Base-by-base conservation (phyloP, 2,113 vertebrate genomes). In the Pampusana beccarii region DNA sequence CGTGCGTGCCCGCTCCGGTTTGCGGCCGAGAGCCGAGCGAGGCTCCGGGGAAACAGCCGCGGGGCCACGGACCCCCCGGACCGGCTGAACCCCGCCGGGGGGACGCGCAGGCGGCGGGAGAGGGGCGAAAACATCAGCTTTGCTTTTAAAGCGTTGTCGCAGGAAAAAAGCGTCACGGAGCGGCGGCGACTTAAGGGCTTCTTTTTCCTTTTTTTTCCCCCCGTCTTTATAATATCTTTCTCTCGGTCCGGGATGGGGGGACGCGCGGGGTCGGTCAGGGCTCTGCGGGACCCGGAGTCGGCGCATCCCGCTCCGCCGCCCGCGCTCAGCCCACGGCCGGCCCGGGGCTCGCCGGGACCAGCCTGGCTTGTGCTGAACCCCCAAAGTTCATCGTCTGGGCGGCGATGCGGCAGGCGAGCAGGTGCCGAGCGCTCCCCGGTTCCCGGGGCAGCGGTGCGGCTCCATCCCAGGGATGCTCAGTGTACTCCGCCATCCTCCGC, bases 101-200 rank as follows among this genome's bases (percentile, higher is more conserved):
- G 40, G 29, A 28, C 24, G 54, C 26, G 16, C 17, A 5, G 70
- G n/a, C n/a, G 20, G 50, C 13, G 50, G 57, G 70, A 38, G 53
- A 56, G 42, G 33, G 40, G 26, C 6, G 24, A 57, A 48, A 72
- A 74, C 70, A 50, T 42, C 89, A 28, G 62, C 56, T 50, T 38
- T 13, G 74, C n/a, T 38, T 58, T 24, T 58, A 54, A 57, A 75
- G 33, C 54, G 10, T 60, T 60, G 95, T 87, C 92, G 92, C 95
- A 80, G 95, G 61, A 73, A 75, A 95, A 84, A 28, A 61, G 92
- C 92, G 92, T 94, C 92, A 94, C 56, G 48, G 77, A 92, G 92
- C 86, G 85, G 80, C 90, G 81, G 72, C 85, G 40, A 62, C 58
- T 56, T 19, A 29, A 48, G 66, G 75, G 62, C 48, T 50, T 33